Evolutionary conservation across 1,140 invertebrate species (phyloP).

Genomic region (Cotesia chilonis): DNA sequence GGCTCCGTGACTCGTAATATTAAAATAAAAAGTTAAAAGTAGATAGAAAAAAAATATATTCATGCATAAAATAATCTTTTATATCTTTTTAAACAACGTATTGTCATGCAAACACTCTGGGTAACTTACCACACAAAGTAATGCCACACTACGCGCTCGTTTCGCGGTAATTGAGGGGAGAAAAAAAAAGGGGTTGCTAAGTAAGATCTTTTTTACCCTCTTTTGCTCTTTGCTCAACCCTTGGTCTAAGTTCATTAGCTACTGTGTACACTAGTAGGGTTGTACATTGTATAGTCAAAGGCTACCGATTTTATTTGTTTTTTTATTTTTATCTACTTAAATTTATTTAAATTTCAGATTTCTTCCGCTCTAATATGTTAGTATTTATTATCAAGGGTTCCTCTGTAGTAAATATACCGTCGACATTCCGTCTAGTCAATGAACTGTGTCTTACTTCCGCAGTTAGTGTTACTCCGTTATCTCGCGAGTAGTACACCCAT

Average conservation of each 20-base stretch:
- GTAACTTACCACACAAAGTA: conserved; percentile 21
- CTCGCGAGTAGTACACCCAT: neutral
- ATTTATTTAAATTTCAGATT: neutral
- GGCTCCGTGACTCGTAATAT: too few relatives aligned
- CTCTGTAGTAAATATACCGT: neutral
- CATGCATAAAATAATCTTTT: neutral
- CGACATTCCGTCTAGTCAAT: conserved; percentile 43
- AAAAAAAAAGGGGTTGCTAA: conserved; percentile 15
- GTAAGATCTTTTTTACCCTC: conserved; percentile 10
- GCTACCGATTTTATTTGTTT: conserved; percentile 4
- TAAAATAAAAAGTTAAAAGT: too few relatives aligned
- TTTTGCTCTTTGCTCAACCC: conserved; percentile 26
- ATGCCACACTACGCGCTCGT: conserved; percentile 16
- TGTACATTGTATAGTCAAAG: conserved; percentile 14
- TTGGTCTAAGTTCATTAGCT: conserved; percentile 25
- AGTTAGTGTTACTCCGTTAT: conserved; percentile 20
- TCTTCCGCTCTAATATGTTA: conserved; percentile 1
- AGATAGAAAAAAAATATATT: neutral
- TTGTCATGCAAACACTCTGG: conserved; percentile 17
- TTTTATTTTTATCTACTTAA: neutral
- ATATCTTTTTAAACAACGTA: neutral
- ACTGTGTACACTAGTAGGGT: too few relatives aligned
- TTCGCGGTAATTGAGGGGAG: conserved; percentile 24
- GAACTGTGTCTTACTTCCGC: conserved; percentile 35
- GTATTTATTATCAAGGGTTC: conserved; percentile 9